Evolutionary conservation across 2,888 invertebrate species (phyloP), one percentile per base, ranked within the genome.

Genomic region (Tortrix viridana): DNA sequence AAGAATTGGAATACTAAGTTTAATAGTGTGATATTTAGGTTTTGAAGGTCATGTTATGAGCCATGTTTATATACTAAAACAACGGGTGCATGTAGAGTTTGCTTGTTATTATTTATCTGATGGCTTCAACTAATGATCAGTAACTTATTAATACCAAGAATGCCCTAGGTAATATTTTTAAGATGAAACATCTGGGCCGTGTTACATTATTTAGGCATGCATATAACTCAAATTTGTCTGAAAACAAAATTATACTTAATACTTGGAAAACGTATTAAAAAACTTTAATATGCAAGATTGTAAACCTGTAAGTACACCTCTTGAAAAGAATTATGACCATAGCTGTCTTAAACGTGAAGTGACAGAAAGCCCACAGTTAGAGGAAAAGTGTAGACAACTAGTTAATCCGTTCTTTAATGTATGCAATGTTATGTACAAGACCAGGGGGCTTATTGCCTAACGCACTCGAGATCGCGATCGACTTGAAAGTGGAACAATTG

Each of bases 171-270:
- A 44, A 44, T 19, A 44, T 44, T 16, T 44, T 19, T 44, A 44
- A 44, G 19, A 44, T 44, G 44, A 44, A 44, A 44, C 18, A 44
- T 19, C 7, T 44, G 16, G 44, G 44, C 3, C 18, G 44, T 44
- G n/a, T 44, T 18, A 44, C 44, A 44, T 16, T 44, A 44, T 44
- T 19, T 44, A 18, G 44, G 44, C 19, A 44, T 44, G 44, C 44
- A 44, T 43, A 5, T 43, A 16, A 41, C 41, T 23, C 23, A 23
- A 23, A 23, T 23, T 23, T 23, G 23, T 5, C 4, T 23, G 23
- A 23, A 23, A 5, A 23, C 23, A 23, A 23, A 23, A 23, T 23
- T 23, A 23, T 23, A 23, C 23, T 23, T 2, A 23, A 23, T 23
- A 23, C 3, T 23, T 23, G 4, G 23, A 23, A 23, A 23, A 2